Evolutionary conservation across 2,113 vertebrate genomes (phyloP).

Genomic region (Gymnarchus niloticus): DNA sequence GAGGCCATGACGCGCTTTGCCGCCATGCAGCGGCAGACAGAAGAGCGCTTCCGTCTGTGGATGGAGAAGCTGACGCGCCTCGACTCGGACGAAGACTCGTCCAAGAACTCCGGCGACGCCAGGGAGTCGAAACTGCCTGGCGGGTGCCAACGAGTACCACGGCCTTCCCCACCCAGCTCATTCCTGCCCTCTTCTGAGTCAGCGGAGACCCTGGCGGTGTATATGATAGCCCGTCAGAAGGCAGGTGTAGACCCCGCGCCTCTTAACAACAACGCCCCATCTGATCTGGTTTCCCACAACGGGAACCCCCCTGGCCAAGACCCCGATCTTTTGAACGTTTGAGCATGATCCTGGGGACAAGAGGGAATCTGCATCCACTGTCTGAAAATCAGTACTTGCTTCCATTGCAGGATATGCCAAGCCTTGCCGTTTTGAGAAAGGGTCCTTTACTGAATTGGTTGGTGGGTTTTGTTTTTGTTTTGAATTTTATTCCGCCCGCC

Average conservation of each 20-base stretch:
- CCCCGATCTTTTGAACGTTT: slow-evolving; percentile 71
- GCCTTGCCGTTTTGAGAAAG: background rate
- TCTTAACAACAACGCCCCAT: slow-evolving; percentile 66
- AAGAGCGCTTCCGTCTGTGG: slow-evolving; percentile 83
- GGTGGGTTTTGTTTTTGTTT: background rate
- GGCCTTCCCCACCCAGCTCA: slow-evolving; percentile 62
- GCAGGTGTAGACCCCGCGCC: slow-evolving; percentile 52
- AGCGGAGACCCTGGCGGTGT: slow-evolving; percentile 68
- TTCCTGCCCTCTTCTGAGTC: slow-evolving; percentile 72
- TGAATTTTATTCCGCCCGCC: background rate
- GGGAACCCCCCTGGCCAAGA: slow-evolving; percentile 68
- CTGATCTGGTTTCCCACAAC: slow-evolving; percentile 66
- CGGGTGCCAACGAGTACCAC: slow-evolving; percentile 57
- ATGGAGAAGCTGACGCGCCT: slow-evolving; percentile 83
- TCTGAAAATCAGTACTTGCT: background rate
- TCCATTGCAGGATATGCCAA: background rate
- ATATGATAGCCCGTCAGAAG: slow-evolving; percentile 63
- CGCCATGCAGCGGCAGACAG: slow-evolving; percentile 85
- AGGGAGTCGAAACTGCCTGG: slow-evolving; percentile 66
- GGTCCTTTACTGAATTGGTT: background rate
- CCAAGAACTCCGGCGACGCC: slow-evolving; percentile 73
- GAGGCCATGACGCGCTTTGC: slow-evolving; percentile 89
- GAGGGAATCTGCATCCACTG: background rate
- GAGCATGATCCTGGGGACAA: slow-evolving; percentile 25
- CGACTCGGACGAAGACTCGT: slow-evolving; percentile 75